Evolutionary conservation across 2,797 vertebrate genomes (phyloP).

Genomic region (Babyrousa celebensis): DNA sequence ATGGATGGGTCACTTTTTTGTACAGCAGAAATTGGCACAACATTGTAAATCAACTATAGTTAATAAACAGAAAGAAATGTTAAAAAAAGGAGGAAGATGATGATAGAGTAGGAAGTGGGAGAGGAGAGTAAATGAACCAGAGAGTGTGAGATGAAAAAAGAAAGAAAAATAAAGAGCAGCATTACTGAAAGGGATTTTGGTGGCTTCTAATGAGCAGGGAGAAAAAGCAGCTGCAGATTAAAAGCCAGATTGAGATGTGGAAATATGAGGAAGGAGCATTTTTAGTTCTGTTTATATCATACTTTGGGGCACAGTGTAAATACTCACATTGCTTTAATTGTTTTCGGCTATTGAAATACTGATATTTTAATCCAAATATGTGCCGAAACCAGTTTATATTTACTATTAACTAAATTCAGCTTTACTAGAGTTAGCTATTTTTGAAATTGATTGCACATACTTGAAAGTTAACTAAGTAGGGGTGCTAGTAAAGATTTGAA

Average conservation of each 20-base stretch:
- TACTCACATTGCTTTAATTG: background rate
- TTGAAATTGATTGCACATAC: background rate
- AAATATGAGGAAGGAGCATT: background rate
- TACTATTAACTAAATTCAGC: background rate
- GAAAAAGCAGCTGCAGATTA: background rate
- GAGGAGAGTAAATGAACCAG: background rate
- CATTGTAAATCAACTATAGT: no score
- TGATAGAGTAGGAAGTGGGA: no score
- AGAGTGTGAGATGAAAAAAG: background rate
- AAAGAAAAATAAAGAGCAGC: background rate
- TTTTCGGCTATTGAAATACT: background rate
- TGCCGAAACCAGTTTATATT: constrained; percentile 6
- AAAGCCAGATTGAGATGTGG: background rate
- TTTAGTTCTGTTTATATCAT: background rate
- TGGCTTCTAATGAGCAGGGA: background rate
- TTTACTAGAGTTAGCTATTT: background rate
- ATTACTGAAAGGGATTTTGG: background rate
- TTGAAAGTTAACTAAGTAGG: constrained; percentile 24
- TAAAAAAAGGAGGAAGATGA: background rate
- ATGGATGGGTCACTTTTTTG: no score
- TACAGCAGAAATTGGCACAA: no score
- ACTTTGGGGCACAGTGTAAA: background rate
- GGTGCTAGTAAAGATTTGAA: background rate
- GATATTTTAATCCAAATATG: background rate
- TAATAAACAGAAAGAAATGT: no score